A percentile compares a stretch with the other conserved stretches of the same genome.
Evolutionary conservation across 1,140 invertebrate genomes (phyloP).

Genomic region (Araneus ventricosus): DNA sequence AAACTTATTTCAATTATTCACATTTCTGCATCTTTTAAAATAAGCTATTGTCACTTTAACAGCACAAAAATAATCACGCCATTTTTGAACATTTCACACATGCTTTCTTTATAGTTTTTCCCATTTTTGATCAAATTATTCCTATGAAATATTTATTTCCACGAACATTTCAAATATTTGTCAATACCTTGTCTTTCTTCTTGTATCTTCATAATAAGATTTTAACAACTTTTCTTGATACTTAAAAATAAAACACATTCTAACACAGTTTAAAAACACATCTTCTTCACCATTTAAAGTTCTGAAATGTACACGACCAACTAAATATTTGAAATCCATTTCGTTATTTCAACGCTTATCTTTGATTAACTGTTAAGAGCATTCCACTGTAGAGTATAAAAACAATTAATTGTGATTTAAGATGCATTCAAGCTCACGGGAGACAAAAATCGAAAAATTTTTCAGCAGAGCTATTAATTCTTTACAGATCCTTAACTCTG

Average conservation of each 20-base stretch:
- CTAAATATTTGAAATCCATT: background rate
- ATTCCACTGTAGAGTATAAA: background rate
- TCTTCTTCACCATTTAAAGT: background rate
- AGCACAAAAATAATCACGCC: too few relatives aligned
- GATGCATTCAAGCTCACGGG: background rate
- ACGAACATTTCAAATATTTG: too few relatives aligned
- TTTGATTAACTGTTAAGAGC: slow-evolving; percentile 16
- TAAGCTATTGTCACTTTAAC: too few relatives aligned
- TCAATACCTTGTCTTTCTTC: too few relatives aligned
- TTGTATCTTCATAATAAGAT: too few relatives aligned
- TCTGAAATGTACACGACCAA: background rate
- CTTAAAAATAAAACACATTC: background rate
- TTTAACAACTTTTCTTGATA: too few relatives aligned
- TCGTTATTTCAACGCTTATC: background rate
- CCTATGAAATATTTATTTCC: too few relatives aligned
- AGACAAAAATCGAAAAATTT: slow-evolving; percentile 3
- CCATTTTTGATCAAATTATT: too few relatives aligned
- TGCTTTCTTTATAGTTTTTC: too few relatives aligned
- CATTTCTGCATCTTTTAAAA: too few relatives aligned
- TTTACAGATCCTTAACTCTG: slow-evolving; percentile 8
- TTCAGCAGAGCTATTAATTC: slow-evolving; percentile 28
- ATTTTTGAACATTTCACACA: too few relatives aligned
- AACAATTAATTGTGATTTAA: slow-evolving; percentile 35
- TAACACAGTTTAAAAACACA: background rate
- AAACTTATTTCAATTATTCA: too few relatives aligned